Conservation (phyloP, 1,140 invertebrate genomes). For the Lasioglossum albipes region DNA sequence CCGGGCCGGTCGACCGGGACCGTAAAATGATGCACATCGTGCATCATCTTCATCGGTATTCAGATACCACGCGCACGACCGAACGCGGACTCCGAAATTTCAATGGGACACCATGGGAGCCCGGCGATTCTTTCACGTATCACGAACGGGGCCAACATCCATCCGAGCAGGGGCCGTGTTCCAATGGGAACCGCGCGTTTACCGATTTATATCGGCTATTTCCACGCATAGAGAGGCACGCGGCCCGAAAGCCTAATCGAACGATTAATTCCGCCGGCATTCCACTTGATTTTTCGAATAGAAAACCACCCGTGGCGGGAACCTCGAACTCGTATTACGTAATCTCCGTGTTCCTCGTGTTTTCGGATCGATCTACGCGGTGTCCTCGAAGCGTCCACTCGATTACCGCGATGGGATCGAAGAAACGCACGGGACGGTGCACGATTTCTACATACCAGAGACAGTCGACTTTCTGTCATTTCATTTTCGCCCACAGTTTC, state of each 20-base stretch:
- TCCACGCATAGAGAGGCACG: conserved; percentile 27
- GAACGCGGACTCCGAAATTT: conserved; percentile 69
- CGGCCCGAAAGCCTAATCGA: conserved; percentile 25
- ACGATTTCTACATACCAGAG: too few relatives aligned
- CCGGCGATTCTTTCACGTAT: conserved; percentile 68
- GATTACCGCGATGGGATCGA: too few relatives aligned
- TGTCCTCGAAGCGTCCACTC: too few relatives aligned
- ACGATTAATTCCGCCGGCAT: not conserved
- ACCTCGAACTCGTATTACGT: too few relatives aligned
- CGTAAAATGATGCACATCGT: conserved; percentile 43
- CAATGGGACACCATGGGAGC: conserved; percentile 57
- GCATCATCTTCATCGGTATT: conserved; percentile 71
- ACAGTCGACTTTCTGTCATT: too few relatives aligned
- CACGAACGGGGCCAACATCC: conserved; percentile 57
- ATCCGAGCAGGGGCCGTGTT: conserved; percentile 22
- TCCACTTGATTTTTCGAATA: not conserved
- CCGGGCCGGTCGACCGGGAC: not conserved
- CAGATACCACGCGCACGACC: conserved; percentile 51
- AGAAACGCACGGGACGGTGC: too few relatives aligned
- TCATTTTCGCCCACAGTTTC: too few relatives aligned
- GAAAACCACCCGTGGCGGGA: too few relatives aligned
- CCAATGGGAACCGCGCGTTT: conserved; percentile 28
- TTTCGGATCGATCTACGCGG: too few relatives aligned
- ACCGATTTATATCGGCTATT: conserved; percentile 45
- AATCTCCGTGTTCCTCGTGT: too few relatives aligned